phyloP scores from a whole-genome alignment of 2,113 vertebrate genomes.

The Neolamprologus toae region DNA sequence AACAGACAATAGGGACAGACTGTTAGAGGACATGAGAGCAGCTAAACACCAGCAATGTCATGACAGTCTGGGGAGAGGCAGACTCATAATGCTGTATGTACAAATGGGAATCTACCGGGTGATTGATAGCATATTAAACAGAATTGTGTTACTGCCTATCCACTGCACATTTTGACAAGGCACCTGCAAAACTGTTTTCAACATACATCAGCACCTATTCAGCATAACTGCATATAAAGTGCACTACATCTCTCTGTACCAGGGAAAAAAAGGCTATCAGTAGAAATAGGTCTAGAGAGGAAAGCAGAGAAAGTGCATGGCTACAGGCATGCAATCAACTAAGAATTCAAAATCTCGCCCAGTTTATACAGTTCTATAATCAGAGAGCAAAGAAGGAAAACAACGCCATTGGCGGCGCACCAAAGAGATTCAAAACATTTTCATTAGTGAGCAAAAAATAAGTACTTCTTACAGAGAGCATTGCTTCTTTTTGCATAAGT shows the following conservation, averaged over 20 bases:
- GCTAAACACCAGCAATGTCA: conserved; percentile 24
- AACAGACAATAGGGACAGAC: conserved; percentile 51
- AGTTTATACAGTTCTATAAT: conserved; percentile 62
- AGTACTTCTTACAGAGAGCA: conserved; percentile 36
- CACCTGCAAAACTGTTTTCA: conserved; percentile 53
- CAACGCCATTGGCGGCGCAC: conserved; percentile 46
- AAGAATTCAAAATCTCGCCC: conserved; percentile 60
- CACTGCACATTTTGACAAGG: conserved; percentile 51
- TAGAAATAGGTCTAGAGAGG: conserved; percentile 56
- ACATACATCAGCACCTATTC: conserved; percentile 62
- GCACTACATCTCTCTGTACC: conserved; percentile 32
- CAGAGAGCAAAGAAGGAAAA: conserved; percentile 53
- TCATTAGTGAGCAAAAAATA: conserved; percentile 59
- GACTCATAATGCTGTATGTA: conserved; percentile 36
- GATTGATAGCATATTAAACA: conserved; percentile 63
- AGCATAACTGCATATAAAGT: conserved; percentile 56
- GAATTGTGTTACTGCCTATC: conserved; percentile 36
- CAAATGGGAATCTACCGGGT: conserved; percentile 32
- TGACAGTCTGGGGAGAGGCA: conserved; percentile 21
- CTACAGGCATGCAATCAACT: conserved; percentile 70
- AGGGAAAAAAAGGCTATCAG: conserved; percentile 25
- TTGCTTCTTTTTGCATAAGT: conserved; percentile 53
- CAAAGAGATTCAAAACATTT: conserved; percentile 55
- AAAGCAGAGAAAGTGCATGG: conserved; percentile 52
- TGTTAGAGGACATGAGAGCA: conserved; percentile 46